phyloP scores from a whole-genome alignment of 2,797 vertebrate species.

The Pantherophis alleghaniensis region DNA sequence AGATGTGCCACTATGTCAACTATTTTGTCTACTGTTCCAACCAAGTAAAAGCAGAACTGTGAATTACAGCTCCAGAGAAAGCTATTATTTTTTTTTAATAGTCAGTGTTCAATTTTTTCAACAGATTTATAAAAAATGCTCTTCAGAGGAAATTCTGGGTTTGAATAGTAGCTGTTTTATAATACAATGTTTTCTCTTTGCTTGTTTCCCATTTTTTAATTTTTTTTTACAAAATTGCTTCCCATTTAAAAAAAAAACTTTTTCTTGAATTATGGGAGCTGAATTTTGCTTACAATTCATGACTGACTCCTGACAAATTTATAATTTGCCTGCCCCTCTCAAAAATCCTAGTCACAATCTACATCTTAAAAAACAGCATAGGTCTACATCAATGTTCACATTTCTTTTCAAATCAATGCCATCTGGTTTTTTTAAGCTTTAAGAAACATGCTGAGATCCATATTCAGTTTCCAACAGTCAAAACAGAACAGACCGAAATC shows the following conservation, averaged over 20 bases:
- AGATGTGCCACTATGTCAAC: background rate
- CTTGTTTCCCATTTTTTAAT: no score
- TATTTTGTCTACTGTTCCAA: background rate
- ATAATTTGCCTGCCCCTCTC: background rate
- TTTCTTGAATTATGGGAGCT: no score
- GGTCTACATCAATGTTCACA: no score
- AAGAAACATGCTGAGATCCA: accelerated
- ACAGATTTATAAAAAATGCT: background rate
- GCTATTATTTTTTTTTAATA: background rate
- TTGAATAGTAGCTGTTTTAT: no score
- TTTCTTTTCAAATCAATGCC: background rate
- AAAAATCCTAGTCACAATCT: background rate
- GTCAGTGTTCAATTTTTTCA: background rate
- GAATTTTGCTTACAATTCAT: background rate
- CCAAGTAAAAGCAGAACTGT: background rate
- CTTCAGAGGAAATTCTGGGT: no score
- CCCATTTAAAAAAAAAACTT: no score
- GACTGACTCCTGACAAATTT: background rate
- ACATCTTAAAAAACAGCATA: background rate
- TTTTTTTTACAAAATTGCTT: no score
- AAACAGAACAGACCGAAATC: slow-evolving; percentile 63
- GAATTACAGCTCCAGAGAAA: background rate
- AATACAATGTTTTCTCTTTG: background rate
- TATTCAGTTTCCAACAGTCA: slow-evolving; percentile 45
- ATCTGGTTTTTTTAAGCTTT: slow-evolving; percentile 27